Conservation (phyloP, 2,113 vertebrate species). For the Rousettus leschenaultii region DNA sequence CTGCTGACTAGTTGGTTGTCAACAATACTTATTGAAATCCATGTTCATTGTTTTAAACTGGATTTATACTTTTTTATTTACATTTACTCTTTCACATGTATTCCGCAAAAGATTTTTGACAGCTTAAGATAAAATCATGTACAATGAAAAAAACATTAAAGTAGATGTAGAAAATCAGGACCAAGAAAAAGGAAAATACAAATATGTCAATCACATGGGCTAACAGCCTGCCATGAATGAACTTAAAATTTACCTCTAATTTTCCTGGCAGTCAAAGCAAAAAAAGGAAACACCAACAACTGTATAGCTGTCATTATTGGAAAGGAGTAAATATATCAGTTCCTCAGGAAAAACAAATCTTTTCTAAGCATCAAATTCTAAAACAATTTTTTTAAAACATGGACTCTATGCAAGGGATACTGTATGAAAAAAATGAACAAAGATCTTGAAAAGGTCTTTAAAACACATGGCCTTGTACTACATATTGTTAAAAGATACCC, state of each 20-base stretch:
- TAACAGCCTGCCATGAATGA: slow-evolving; percentile 17
- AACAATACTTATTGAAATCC: slow-evolving; percentile 8
- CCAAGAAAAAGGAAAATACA: slow-evolving; percentile 22
- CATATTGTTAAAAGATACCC: slow-evolving; percentile 2
- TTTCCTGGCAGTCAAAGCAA: slow-evolving; percentile 41
- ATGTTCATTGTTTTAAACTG: not conserved
- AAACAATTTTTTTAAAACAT: slow-evolving; percentile 15
- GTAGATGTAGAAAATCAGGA: slow-evolving; percentile 7
- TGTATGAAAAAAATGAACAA: not conserved
- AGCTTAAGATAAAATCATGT: slow-evolving; percentile 4
- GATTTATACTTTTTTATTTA: not conserved
- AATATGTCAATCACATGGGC: not conserved
- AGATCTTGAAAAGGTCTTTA: slow-evolving; percentile 15
- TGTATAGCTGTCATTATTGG: slow-evolving; percentile 28
- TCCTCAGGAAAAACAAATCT: slow-evolving; percentile 44
- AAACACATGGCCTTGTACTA: not conserved
- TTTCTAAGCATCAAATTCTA: slow-evolving; percentile 46
- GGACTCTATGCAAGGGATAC: not conserved
- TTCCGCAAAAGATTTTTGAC: not conserved
- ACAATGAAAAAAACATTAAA: slow-evolving; percentile 12
- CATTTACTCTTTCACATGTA: slow-evolving; percentile 1
- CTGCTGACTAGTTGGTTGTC: not conserved
- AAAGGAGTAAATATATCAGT: slow-evolving; percentile 41
- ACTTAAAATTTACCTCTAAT: slow-evolving; percentile 17
- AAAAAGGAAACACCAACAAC: slow-evolving; percentile 37